Conservation (phyloP, 2,113 vertebrate genomes). For the Pica pica region DNA sequence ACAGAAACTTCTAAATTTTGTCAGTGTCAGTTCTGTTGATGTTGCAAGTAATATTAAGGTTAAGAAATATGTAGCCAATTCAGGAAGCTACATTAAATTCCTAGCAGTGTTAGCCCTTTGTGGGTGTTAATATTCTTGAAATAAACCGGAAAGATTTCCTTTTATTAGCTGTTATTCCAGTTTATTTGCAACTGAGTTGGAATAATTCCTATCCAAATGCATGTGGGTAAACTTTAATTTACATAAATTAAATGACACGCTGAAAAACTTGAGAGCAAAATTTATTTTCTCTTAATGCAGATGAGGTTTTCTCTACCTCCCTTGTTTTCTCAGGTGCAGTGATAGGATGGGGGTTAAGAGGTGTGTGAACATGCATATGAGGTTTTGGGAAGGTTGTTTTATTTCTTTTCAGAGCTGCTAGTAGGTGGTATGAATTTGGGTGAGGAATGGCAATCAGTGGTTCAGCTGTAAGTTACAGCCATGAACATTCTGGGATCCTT, state of each 20-base stretch:
- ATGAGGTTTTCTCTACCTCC: neutral
- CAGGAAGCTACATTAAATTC: constrained; percentile 23
- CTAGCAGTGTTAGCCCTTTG: neutral
- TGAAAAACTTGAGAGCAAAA: neutral
- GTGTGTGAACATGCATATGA: neutral
- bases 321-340: neutral
- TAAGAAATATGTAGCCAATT: neutral
- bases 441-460: neutral
- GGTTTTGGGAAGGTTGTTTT: neutral
- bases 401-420: neutral
- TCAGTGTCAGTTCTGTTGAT: neutral
- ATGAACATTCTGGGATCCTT: neutral
- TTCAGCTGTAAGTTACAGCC: neutral
- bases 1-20: neutral
- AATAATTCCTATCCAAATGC: neutral
- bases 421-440: neutral
- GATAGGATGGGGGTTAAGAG: neutral
- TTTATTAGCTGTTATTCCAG: constrained; percentile 39
- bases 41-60: neutral
- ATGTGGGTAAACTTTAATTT: neutral
- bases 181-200: neutral
- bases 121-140: neutral
- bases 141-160: constrained; percentile 4
- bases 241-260: neutral
- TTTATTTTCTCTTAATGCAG: neutral